These are phyloP conservation scores for Drosophila ficusphila DNA, from an alignment of 1,140 invertebrate species.

Conservation along the genomic window DNA sequence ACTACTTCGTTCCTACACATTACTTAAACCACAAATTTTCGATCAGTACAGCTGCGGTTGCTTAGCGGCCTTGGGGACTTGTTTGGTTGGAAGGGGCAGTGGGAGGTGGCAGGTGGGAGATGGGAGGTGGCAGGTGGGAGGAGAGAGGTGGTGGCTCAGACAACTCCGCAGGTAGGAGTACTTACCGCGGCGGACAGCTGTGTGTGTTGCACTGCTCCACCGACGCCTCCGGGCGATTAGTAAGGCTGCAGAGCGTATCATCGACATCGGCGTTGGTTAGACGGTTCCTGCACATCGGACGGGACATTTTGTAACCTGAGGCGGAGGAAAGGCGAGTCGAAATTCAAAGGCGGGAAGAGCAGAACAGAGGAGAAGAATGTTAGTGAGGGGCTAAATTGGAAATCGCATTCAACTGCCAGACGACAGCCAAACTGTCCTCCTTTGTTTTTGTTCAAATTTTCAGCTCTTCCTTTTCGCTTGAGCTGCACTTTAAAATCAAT, in stretches of 20 bases:
- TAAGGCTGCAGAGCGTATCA: slow-evolving; percentile 91
- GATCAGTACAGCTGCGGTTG: neutral
- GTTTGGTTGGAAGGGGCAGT: neutral
- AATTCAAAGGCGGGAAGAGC: slow-evolving; percentile 9
- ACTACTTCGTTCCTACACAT: too few species aligned
- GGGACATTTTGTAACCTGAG: slow-evolving; percentile 93
- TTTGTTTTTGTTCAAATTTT: slow-evolving; percentile 8
- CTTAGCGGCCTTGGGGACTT: neutral
- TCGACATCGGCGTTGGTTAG: slow-evolving; percentile 90
- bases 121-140: neutral
- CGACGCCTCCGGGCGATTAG: slow-evolving; percentile 89
- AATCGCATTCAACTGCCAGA: slow-evolving; percentile 45
- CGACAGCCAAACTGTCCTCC: slow-evolving; percentile 12
- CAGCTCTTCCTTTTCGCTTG: slow-evolving; percentile 7
- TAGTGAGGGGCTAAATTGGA: slow-evolving; percentile 40
- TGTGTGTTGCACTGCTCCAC: slow-evolving; percentile 93
- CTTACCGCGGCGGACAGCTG: slow-evolving; percentile 94
- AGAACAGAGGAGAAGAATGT: slow-evolving; percentile 15
- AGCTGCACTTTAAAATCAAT: slow-evolving; percentile 65
- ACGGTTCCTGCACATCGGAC: slow-evolving; percentile 90
- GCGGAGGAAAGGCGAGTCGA: slow-evolving; percentile 16
- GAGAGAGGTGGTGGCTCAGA: slow-evolving; percentile 32
- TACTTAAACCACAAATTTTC: too few species aligned
- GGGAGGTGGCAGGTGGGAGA: neutral
- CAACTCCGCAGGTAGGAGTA: slow-evolving; percentile 19